A percentile compares a stretch with the other conserved stretches of the same genome.
phyloP scores from a whole-genome alignment of 2,888 invertebrate genomes.

The Latheticus oryzae region DNA sequence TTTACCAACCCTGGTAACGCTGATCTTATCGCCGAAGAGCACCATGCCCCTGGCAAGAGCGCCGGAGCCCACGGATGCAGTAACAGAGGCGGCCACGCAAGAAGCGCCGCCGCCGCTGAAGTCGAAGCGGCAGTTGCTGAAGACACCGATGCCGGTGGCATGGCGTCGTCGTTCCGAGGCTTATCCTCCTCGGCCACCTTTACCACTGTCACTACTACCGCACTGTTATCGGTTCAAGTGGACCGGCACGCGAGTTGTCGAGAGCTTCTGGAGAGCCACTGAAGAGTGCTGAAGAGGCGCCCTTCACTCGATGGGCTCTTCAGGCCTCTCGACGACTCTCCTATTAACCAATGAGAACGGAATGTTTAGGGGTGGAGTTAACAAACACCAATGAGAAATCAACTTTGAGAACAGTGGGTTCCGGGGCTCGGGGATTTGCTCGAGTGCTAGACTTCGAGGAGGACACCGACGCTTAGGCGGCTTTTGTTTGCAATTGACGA shows the following conservation, averaged over 20 bases:
- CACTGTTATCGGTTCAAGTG: conserved; percentile 55
- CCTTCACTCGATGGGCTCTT: conserved; percentile 64
- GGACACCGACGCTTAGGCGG: conserved; percentile 24
- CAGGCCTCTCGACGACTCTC: conserved; percentile 59
- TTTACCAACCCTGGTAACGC: conserved; percentile 83
- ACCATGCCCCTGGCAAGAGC: conserved; percentile 76
- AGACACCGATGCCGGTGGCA: conserved; percentile 52
- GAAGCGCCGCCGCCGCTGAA: conserved; percentile 68
- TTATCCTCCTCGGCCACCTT: conserved; percentile 64
- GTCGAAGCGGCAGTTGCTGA: conserved; percentile 51
- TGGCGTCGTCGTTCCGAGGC: conserved; percentile 49
- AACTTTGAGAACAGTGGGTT: conserved; percentile 33
- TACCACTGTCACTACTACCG: conserved; percentile 38
- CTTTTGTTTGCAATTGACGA: conserved; percentile 13
- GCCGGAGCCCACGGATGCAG: conserved; percentile 82
- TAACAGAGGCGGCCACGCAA: conserved; percentile 81
- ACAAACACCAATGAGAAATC: conserved; percentile 57
- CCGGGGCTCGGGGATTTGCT: conserved; percentile 47
- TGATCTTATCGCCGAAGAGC: conserved; percentile 74
- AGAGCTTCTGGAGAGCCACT: conserved; percentile 65
- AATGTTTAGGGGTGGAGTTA: conserved; percentile 57
- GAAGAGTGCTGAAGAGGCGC: conserved; percentile 64
- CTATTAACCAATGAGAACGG: conserved; percentile 57
- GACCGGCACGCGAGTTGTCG: conserved; percentile 64
- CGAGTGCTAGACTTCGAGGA: conserved; percentile 41